Conservation (phyloP, 2,888 invertebrate species). For the Polymixis lichenea region DNA sequence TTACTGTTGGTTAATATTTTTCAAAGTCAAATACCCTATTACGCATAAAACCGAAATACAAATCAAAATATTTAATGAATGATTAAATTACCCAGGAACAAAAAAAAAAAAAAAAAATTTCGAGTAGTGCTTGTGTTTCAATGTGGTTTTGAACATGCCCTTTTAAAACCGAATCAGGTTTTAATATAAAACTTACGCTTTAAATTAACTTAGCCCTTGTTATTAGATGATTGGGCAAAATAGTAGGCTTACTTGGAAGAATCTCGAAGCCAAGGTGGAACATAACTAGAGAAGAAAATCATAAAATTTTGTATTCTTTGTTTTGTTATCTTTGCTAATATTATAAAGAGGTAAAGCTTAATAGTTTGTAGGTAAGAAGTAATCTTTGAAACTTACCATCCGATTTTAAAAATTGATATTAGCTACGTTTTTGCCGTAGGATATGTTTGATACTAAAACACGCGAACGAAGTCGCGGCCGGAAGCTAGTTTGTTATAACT, state of each 20-base stretch:
- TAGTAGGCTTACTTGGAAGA: slow-evolving; percentile 58
- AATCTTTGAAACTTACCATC: not conserved
- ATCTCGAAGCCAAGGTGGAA: slow-evolving; percentile 51
- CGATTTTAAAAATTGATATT: not conserved
- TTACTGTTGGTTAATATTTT: no score
- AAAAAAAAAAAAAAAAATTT: not conserved
- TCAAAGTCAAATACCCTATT: no score
- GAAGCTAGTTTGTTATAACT: not conserved
- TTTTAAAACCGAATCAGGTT: slow-evolving; percentile 18
- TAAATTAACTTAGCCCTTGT: slow-evolving; percentile 5
- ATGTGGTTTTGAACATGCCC: slow-evolving; percentile 28
- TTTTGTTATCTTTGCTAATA: not conserved
- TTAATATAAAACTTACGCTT: slow-evolving; percentile 32
- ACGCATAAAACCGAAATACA: no score
- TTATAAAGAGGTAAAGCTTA: no score
- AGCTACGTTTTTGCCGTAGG: no score
- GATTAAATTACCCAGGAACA: no score
- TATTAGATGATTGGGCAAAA: slow-evolving; percentile 36
- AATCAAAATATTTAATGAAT: no score
- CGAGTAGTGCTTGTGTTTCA: not conserved
- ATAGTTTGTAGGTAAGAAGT: not conserved
- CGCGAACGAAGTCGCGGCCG: no score
- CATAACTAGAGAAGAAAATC: slow-evolving; percentile 52
- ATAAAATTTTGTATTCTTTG: not conserved
- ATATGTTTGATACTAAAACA: no score